A percentile compares a stretch with the other conserved stretches of the same genome.
These are phyloP conservation scores for Folsomia candida DNA, from an alignment of 2,888 invertebrate genomes.

Conservation along the genomic window DNA sequence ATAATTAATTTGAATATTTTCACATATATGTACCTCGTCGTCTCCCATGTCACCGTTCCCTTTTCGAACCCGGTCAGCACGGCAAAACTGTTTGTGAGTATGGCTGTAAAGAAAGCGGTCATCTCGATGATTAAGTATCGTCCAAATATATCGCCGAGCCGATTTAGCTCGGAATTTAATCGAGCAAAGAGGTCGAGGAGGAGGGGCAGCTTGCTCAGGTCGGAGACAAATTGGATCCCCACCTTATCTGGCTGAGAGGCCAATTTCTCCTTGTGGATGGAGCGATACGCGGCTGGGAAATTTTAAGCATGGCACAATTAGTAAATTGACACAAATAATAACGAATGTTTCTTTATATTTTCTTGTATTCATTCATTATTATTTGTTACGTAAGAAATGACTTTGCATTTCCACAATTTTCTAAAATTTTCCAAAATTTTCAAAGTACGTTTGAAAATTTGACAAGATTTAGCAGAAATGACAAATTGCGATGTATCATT, in stretches of 20 bases:
- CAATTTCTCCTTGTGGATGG: not conserved
- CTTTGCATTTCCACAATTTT: too few relatives aligned
- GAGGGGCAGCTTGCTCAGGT: not conserved
- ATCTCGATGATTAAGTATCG: constrained; percentile 28
- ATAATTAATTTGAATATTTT: too few relatives aligned
- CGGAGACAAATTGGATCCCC: not conserved
- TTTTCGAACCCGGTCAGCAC: constrained; percentile 9
- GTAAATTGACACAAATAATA: too few relatives aligned
- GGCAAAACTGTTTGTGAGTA: constrained; percentile 26
- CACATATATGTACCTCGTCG: too few relatives aligned
- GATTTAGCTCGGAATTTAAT: not conserved
- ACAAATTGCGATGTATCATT: too few relatives aligned
- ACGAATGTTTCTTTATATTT: too few relatives aligned
- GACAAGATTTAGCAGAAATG: too few relatives aligned
- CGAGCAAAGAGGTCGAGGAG: not conserved
- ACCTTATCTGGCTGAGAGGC: too few relatives aligned
- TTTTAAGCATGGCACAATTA: too few relatives aligned
- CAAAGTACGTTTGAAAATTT: not conserved
- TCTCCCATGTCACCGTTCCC: constrained; percentile 4
- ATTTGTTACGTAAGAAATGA: too few relatives aligned
- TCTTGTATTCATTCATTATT: too few relatives aligned
- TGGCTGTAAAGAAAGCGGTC: constrained; percentile 21
- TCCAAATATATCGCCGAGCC: constrained; percentile 24
- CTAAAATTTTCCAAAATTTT: not conserved
- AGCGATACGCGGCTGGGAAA: not conserved